A percentile compares a stretch with the other conserved stretches of the same genome.
These are phyloP conservation scores for Clivina fossor DNA, from an alignment of 2,888 invertebrate species.

Conservation along the genomic window DNA sequence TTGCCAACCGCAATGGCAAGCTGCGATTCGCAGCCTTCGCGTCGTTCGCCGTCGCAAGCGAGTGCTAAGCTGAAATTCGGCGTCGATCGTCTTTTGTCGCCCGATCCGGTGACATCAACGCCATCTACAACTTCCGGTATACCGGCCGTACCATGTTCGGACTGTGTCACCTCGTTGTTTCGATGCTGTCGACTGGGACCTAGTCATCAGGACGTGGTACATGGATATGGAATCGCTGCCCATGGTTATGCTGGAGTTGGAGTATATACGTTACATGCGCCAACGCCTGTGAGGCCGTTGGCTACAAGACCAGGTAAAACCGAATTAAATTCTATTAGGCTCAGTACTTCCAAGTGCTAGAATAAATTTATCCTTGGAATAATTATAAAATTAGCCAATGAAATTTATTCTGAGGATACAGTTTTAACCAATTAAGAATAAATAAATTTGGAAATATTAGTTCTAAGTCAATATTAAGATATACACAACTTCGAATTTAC, in stretches of 20 bases:
- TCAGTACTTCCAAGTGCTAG: too few species aligned
- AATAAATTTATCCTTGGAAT: too few species aligned
- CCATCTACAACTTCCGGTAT: conserved; percentile 47
- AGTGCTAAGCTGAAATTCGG: conserved; percentile 64
- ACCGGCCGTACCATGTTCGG: conserved; percentile 61
- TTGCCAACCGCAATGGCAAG: not conserved
- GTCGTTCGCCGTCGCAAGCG: conserved; percentile 45
- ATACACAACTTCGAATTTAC: too few species aligned
- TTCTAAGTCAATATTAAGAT: too few species aligned
- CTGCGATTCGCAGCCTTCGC: conserved; percentile 39
- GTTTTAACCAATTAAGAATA: too few species aligned
- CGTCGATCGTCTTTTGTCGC: conserved; percentile 68
- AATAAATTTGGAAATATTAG: too few species aligned
- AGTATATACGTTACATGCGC: conserved; percentile 8
- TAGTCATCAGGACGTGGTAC: conserved; percentile 27
- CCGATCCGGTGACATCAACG: conserved; percentile 47
- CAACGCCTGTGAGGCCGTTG: conserved; percentile 20
- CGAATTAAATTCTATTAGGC: not conserved
- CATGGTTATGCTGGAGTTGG: conserved; percentile 34
- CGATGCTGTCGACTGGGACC: conserved; percentile 59
- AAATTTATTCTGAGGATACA: too few species aligned
- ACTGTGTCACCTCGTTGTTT: conserved; percentile 66
- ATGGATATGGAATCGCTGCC: conserved; percentile 11
- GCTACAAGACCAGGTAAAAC: conserved; percentile 29
- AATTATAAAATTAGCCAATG: too few species aligned